These are phyloP conservation scores for Acanthurus tractus DNA, from an alignment of 2,797 vertebrate species.

Conservation along the genomic window DNA sequence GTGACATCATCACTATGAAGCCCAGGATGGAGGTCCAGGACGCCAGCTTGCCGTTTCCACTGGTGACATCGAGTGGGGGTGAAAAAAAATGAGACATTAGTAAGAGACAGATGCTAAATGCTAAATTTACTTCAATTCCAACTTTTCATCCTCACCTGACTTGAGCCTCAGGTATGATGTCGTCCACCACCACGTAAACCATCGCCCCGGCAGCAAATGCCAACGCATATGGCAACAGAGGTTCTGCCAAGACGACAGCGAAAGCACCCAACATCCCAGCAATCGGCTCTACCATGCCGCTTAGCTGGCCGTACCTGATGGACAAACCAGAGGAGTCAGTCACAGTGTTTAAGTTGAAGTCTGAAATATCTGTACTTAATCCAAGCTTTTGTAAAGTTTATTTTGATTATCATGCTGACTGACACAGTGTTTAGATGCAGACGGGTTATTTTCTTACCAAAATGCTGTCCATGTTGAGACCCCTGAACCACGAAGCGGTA, in stretches of 20 bases:
- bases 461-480: conserved; percentile 93
- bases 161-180: conserved; percentile 97
- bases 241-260: conserved; percentile 90
- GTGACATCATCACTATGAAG: conserved; percentile 98
- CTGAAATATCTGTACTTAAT: background rate
- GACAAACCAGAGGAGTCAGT: too few species aligned
- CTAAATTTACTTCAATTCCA: background rate
- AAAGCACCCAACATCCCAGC: conserved; percentile 90
- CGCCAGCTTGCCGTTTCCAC: conserved; percentile 94
- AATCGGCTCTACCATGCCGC: conserved; percentile 96
- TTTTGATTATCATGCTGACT: background rate
- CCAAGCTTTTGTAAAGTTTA: background rate
- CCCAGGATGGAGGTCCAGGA: conserved; percentile 95
- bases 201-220: conserved; percentile 96
- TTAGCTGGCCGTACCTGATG: conserved; percentile 95
- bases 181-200: conserved; percentile 96
- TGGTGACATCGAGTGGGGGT: conserved; percentile 58
- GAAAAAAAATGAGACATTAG: background rate
- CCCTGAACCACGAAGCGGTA: conserved; percentile 92
- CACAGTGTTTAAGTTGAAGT: too few species aligned
- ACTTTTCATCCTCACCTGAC: conserved; percentile 85
- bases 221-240: conserved; percentile 93
- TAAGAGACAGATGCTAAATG: background rate
- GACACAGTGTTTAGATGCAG: background rate
- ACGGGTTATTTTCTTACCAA: conserved; percentile 85